These are phyloP conservation scores for Oxytorus armatus DNA, from an alignment of 2,888 invertebrate species.

Conservation along the genomic window DNA sequence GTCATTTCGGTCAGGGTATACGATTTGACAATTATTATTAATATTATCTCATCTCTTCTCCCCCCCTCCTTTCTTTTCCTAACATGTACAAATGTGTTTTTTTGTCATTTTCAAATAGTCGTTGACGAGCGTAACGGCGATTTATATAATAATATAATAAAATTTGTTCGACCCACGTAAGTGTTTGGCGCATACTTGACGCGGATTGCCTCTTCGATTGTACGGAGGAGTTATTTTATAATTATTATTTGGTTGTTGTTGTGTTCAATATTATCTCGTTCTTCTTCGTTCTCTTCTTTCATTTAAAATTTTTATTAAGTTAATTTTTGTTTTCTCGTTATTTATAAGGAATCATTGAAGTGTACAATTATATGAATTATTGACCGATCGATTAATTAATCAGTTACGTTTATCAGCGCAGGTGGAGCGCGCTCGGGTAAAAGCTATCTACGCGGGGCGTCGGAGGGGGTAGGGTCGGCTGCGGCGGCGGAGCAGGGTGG, in stretches of 20 bases:
- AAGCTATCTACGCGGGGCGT: constrained; percentile 75
- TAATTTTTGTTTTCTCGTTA: constrained; percentile 2
- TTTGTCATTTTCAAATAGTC: constrained; percentile 59
- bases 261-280: constrained; percentile 41
- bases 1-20: constrained; percentile 59
- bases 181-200: constrained; percentile 69
- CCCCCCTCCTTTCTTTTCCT: not conserved
- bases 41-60: constrained; percentile 28
- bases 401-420: constrained; percentile 69
- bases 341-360: constrained; percentile 72
- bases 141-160: constrained; percentile 65
- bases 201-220: constrained; percentile 76
- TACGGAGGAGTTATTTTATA: constrained; percentile 75
- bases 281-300: constrained; percentile 33
- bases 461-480: too few relatives aligned
- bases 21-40: constrained; percentile 62
- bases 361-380: constrained; percentile 72
- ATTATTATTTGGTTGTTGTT: constrained; percentile 40
- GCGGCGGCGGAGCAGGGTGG: constrained; percentile 51
- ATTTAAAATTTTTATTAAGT: too few relatives aligned
- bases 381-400: constrained; percentile 73
- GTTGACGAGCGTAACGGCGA: constrained; percentile 71
- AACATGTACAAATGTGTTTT: constrained; percentile 50
- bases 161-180: constrained; percentile 65
- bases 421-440: constrained; percentile 75